A percentile compares a stretch with the other conserved stretches of the same genome.
Evolutionary conservation across 2,797 vertebrate species (phyloP).

Genomic region (Sebastes baramenuke): DNA sequence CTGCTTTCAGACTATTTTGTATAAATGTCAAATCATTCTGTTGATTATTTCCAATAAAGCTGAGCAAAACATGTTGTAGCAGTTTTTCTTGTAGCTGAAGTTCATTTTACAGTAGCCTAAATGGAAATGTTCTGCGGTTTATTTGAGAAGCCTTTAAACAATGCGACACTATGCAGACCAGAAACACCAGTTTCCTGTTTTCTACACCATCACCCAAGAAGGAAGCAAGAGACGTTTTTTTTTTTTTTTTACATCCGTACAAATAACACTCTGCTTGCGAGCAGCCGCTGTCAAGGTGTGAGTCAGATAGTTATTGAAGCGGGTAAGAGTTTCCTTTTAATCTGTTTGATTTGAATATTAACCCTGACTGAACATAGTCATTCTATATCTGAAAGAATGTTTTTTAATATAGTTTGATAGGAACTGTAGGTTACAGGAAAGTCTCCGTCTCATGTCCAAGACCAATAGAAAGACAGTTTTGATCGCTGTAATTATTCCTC

Average conservation of each 20-base stretch:
- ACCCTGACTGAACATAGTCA: not conserved
- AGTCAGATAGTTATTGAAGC: too few relatives aligned
- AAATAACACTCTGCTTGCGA: not conserved
- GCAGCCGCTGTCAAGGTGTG: not conserved
- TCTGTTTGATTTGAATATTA: not conserved
- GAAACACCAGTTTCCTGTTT: slow-evolving; percentile 52
- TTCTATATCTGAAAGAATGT: not conserved
- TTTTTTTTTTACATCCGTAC: too few relatives aligned
- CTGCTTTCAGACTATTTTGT: too few relatives aligned
- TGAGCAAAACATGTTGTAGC: too few relatives aligned
- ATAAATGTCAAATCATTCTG: too few relatives aligned
- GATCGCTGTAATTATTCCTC: not conserved
- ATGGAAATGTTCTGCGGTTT: not conserved
- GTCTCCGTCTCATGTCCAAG: too few relatives aligned
- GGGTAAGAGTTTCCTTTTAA: not conserved
- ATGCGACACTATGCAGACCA: not conserved
- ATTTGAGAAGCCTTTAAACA: not conserved
- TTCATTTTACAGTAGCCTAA: too few relatives aligned
- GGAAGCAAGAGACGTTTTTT: not conserved
- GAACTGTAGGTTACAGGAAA: too few relatives aligned
- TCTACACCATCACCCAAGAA: not conserved
- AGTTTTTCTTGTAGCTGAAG: too few relatives aligned
- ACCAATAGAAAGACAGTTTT: not conserved
- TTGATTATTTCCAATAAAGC: too few relatives aligned
- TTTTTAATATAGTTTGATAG: not conserved